A percentile compares a stretch with the other conserved stretches of the same genome.
Conservation (phyloP, 1,140 invertebrate species). For the Nomia melanderi region DNA sequence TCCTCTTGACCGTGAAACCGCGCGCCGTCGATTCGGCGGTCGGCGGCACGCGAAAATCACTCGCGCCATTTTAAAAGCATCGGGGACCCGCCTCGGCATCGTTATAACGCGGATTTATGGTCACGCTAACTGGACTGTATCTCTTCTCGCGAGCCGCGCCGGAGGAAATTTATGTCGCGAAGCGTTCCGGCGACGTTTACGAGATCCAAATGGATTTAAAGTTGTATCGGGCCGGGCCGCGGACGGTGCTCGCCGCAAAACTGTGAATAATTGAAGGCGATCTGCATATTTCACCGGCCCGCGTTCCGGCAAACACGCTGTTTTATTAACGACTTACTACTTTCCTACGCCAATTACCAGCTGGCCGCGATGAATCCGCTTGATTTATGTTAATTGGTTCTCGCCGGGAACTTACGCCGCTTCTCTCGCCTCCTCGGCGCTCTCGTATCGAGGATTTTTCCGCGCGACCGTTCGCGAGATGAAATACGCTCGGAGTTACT, state of each 20-base stretch:
- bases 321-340: constrained; percentile 4
- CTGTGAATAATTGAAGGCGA: constrained; percentile 35
- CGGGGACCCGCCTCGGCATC: constrained; percentile 18
- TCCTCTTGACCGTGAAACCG: too few relatives aligned
- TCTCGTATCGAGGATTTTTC: too few relatives aligned
- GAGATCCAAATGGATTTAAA: constrained; percentile 65
- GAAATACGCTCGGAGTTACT: too few relatives aligned
- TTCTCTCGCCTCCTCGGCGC: too few relatives aligned
- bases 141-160: constrained; percentile 17
- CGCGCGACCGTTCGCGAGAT: too few relatives aligned
- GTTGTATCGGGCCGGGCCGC: constrained; percentile 18
- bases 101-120: constrained; percentile 44
- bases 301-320: background rate
- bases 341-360: background rate
- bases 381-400: background rate
- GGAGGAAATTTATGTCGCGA: constrained; percentile 53
- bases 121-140: constrained; percentile 25
- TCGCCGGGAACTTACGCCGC: too few relatives aligned
- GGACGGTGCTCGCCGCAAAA: background rate
- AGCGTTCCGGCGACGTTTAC: constrained; percentile 61
- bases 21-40: too few relatives aligned
- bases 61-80: constrained; percentile 32
- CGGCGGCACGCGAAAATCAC: constrained; percentile 7
- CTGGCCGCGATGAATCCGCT: background rate
- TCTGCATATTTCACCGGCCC: background rate